phyloP scores from a whole-genome alignment of 2,888 invertebrate species.

The Eurytoma californica region DNA sequence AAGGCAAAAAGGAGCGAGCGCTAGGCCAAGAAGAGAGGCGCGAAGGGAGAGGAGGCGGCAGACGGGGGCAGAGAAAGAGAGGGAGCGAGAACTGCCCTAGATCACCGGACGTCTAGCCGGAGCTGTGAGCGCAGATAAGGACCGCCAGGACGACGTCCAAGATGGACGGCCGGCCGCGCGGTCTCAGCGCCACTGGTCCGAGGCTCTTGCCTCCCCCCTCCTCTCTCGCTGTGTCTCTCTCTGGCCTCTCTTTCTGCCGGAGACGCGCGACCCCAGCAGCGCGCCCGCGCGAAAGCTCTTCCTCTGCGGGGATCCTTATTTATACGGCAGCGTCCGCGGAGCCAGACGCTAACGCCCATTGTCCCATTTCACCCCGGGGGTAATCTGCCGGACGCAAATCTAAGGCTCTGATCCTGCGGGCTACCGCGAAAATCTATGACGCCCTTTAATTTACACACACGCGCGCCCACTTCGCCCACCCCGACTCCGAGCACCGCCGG shows the following conservation, averaged over 20 bases:
- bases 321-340: conserved; percentile 44
- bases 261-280: conserved; percentile 59
- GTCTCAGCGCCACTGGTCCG: conserved; percentile 68
- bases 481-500: neutral
- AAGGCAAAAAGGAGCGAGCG: conserved; percentile 28
- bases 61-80: conserved; percentile 42
- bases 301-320: conserved; percentile 54
- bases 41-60: conserved; percentile 40
- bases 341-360: conserved; percentile 73
- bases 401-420: conserved; percentile 75
- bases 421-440: conserved; percentile 75
- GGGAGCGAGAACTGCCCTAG: conserved; percentile 71
- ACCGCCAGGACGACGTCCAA: conserved; percentile 74
- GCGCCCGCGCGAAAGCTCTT: conserved; percentile 59
- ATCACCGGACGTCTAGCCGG: conserved; percentile 74
- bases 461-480: conserved; percentile 30
- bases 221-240: conserved; percentile 31
- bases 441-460: conserved; percentile 73
- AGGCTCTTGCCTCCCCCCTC: conserved; percentile 59
- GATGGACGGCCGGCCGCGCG: conserved; percentile 72
- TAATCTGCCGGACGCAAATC: conserved; percentile 76
- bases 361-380: conserved; percentile 72
- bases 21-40: neutral
- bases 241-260: conserved; percentile 34
- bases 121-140: conserved; percentile 75